A percentile compares a stretch with the other conserved stretches of the same genome.
phyloP scores from a whole-genome alignment of 2,113 vertebrate species.

The Dendropsophus ebraccatus region DNA sequence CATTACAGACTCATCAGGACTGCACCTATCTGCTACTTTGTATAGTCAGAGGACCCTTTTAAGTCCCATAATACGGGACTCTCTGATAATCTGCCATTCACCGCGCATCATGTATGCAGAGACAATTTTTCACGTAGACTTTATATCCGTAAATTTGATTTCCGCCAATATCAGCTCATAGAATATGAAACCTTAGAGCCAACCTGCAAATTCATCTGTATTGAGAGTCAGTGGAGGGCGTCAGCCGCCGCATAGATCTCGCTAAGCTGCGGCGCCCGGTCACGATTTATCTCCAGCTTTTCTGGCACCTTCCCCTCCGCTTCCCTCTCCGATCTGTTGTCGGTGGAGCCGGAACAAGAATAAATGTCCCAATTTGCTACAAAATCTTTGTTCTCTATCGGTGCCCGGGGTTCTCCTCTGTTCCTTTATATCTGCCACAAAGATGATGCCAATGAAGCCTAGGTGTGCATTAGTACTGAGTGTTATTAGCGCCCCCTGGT shows the following conservation, averaged over 20 bases:
- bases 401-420: background rate
- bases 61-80: too few species aligned
- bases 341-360: slow-evolving; percentile 33
- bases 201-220: slow-evolving; percentile 4
- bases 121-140: background rate
- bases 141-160: background rate
- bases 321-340: slow-evolving; percentile 23
- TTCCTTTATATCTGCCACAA: slow-evolving; percentile 1
- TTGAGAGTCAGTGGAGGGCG: background rate
- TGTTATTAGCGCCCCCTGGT: background rate
- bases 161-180: background rate
- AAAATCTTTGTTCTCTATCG: background rate
- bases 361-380: slow-evolving; percentile 26
- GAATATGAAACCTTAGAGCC: background rate
- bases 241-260: slow-evolving; percentile 13
- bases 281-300: slow-evolving; percentile 33
- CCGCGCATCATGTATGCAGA: background rate
- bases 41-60: too few species aligned
- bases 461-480: background rate
- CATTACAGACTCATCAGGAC: background rate
- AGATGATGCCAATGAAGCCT: background rate
- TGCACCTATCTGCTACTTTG: too few species aligned
- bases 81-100: background rate
- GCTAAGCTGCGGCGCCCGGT: too few species aligned
- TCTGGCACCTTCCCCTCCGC: slow-evolving; percentile 27